A percentile compares a stretch with the other conserved stretches of the same genome.
phyloP scores from a whole-genome alignment of 1,140 invertebrate species.

The Philopotamus ludificatus region DNA sequence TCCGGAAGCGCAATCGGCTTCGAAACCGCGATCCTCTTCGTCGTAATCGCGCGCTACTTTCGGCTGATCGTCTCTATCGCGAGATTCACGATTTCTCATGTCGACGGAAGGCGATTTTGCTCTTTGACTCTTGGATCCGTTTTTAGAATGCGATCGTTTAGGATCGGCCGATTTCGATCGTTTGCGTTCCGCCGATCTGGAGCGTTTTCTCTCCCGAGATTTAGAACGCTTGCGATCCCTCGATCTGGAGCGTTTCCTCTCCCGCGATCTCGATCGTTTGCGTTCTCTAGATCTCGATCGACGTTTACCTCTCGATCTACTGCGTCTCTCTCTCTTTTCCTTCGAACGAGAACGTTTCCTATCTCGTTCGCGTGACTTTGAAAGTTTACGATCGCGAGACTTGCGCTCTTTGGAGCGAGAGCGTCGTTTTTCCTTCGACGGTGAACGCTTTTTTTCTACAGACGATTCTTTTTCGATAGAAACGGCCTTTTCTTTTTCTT shows the following conservation, averaged over 20 bases:
- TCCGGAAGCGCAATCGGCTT: constrained; percentile 48
- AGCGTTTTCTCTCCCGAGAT: constrained; percentile 51
- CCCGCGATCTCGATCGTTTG: constrained; percentile 52
- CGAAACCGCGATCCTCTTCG: constrained; percentile 37
- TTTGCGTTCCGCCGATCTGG: constrained; percentile 51
- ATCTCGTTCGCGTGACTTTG: constrained; percentile 57
- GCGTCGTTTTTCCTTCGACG: constrained; percentile 34
- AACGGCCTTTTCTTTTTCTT: constrained; percentile 46
- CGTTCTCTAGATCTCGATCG: constrained; percentile 51
- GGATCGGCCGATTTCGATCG: constrained; percentile 49
- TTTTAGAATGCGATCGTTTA: constrained; percentile 50
- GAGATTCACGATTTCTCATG: constrained; percentile 16
- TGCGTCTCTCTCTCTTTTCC: constrained; percentile 46
- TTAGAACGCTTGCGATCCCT: constrained; percentile 49
- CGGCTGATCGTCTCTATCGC: constrained; percentile 28
- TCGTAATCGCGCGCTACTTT: constrained; percentile 38
- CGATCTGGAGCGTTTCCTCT: constrained; percentile 49
- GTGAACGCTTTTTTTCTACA: constrained; percentile 38
- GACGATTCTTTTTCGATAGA: constrained; percentile 42
- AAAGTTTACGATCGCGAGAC: constrained; percentile 49
- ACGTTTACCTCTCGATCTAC: constrained; percentile 49
- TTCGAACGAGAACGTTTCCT: constrained; percentile 51
- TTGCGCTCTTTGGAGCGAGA: constrained; percentile 41
- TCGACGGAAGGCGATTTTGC: constrained; percentile 37
- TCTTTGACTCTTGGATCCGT: constrained; percentile 33